Base-by-base conservation (phyloP, 2,888 invertebrate species). In the Corythucha ciliata region DNA sequence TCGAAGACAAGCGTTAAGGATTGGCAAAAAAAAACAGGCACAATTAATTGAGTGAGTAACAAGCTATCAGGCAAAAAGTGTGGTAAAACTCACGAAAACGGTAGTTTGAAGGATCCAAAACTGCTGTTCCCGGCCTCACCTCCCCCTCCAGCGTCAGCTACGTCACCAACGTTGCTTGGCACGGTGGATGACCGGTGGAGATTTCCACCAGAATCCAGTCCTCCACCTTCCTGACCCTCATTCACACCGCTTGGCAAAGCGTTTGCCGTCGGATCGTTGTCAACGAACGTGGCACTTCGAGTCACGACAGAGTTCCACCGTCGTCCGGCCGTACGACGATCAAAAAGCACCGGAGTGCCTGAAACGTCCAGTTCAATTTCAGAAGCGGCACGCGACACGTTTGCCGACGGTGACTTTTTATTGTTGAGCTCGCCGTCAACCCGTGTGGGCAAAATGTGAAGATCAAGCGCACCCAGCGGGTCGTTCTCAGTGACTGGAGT, bases 401-500 rank as follows among this genome's bases (percentile, higher is more conserved):
- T 53, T 18, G 48, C 51, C 32, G 45, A 20, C 25, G 22, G 24
- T n/a, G 42, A 22, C 20, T 26, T 14, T 27, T 27, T 44, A 12
- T 29, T 27, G 7, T 52, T 48, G n/a, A n/a, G 10, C 8, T 29
- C 8, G n/a, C 8, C n/a, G 8, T 29, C n/a, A 29, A 49, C 48
- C 47, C 44, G 46, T 48, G 21, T 33, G 36, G 18, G 41, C 47
- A 49, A 49, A 47, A 47, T 48, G 21, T 45, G 51, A 46, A 67
- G 67, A 46, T 68, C 64, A 2, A 92, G 72, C 4, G 91, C 89
- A 5, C 92, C 93, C 20, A 93, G 71, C 0, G 93, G 93, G 71
- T 93, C 93, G 68, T 92, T 90, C 64, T 87, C 80, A 0, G 91
- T 84, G 1, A 93, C 90, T 0, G 89, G 85, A 2, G 89, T 90